These are phyloP conservation scores for Megaptera novaeangliae DNA, from an alignment of 2,113 vertebrate species.

Conservation along the genomic window DNA sequence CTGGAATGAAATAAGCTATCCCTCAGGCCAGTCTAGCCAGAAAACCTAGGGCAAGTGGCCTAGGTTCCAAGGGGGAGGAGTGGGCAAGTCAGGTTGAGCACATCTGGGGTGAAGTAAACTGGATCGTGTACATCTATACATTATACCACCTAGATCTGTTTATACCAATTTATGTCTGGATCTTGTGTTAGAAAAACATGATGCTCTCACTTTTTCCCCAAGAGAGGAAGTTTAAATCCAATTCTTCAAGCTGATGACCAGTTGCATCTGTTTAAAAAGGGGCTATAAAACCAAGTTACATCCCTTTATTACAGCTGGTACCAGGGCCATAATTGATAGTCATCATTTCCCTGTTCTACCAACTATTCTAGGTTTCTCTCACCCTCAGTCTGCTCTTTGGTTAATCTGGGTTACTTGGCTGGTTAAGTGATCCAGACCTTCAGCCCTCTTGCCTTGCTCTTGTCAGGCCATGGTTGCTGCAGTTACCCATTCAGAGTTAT, in stretches of 20 bases:
- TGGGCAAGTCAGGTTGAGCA: not conserved
- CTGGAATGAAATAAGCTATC: not conserved
- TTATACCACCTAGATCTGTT: not conserved
- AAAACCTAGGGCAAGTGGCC: not conserved
- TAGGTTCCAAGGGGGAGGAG: not conserved
- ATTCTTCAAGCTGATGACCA: not conserved
- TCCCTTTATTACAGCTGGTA: not conserved
- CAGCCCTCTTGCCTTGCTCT: not conserved
- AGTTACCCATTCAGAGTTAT: not conserved
- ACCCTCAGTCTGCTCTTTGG: not conserved
- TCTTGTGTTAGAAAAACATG: not conserved
- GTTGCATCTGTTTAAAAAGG: not conserved
- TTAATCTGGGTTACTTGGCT: not conserved
- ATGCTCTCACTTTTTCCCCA: not conserved
- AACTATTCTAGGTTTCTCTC: not conserved
- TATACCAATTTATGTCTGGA: not conserved
- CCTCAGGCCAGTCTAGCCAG: not conserved
- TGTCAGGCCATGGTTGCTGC: not conserved
- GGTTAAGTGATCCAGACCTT: not conserved
- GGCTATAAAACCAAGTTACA: not conserved
- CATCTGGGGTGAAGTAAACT: not conserved
- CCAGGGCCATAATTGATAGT: not conserved
- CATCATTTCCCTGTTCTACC: not conserved
- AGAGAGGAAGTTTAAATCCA: not conserved
- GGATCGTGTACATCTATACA: not conserved